Evolutionary conservation across 2,797 vertebrate genomes (phyloP).

Genomic region (Lates japonicus): DNA sequence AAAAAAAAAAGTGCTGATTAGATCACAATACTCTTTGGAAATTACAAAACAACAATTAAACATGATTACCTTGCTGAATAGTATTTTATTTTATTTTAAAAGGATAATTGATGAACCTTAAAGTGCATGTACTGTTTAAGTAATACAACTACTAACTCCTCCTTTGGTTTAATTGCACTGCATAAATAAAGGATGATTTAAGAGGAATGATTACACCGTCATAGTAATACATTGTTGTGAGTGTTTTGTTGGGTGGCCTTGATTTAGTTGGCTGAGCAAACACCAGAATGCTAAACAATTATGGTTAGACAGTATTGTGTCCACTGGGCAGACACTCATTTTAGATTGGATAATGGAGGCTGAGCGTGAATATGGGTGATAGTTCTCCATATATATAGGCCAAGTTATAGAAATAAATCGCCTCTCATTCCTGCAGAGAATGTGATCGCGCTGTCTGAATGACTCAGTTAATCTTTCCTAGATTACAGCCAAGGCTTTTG

Average conservation of each 20-base stretch:
- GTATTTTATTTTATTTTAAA: constrained; percentile 4
- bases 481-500: constrained; percentile 58
- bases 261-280: constrained; percentile 49
- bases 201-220: constrained; percentile 24
- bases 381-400: constrained; percentile 74
- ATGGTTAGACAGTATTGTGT: constrained; percentile 69
- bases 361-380: constrained; percentile 65
- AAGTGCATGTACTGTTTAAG: not conserved
- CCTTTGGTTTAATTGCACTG: constrained; percentile 10
- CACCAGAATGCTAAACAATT: constrained; percentile 69
- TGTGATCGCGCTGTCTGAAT: constrained; percentile 68
- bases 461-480: constrained; percentile 67
- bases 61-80: not conserved
- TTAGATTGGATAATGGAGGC: constrained; percentile 62
- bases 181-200: constrained; percentile 39
- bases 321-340: constrained; percentile 67
- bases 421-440: constrained; percentile 72
- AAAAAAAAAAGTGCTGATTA: not conserved
- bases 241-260: constrained; percentile 44
- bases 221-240: constrained; percentile 28
- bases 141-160: constrained; percentile 1
- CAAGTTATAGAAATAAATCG: constrained; percentile 80
- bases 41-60: constrained; percentile 4
- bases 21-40: not conserved
- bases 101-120: not conserved